Percentiles rank a stretch among this genome's conserved stretches.
These are phyloP conservation scores for Chydorus sphaericus DNA, from an alignment of 2,888 invertebrate genomes.

Conservation along the genomic window DNA sequence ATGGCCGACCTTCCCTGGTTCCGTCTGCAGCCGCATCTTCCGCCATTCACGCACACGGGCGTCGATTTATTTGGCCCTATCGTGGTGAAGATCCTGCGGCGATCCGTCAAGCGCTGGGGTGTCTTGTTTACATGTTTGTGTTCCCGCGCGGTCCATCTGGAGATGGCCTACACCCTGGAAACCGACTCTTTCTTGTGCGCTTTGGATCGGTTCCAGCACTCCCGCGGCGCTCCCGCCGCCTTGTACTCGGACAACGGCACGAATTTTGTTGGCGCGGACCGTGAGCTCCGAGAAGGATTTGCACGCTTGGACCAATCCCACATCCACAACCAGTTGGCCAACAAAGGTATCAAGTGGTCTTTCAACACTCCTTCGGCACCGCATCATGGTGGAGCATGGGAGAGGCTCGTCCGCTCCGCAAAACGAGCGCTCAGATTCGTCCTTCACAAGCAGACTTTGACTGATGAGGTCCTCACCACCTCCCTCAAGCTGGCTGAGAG, in stretches of 20 bases:
- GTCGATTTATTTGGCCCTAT: constrained; percentile 9
- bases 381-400: constrained; percentile 16
- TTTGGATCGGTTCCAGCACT: constrained; percentile 1
- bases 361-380: constrained; percentile 15
- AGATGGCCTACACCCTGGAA: not conserved
- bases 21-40: not conserved
- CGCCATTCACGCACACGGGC: constrained; percentile 1
- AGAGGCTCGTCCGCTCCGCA: constrained; percentile 11
- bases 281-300: not conserved
- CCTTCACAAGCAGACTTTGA: not conserved
- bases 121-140: not conserved
- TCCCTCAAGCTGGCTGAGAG: not conserved
- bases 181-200: constrained; percentile 6
- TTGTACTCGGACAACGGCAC: constrained; percentile 10
- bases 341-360: constrained; percentile 8
- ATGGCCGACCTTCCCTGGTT: constrained; percentile 2
- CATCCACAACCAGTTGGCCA: not conserved
- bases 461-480: not conserved
- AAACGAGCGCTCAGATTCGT: constrained; percentile 10
- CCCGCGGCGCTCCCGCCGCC: not conserved
- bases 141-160: constrained; percentile 3
- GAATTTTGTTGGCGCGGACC: not conserved
- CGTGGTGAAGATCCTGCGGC: not conserved
- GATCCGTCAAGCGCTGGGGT: not conserved
- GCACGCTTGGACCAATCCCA: not conserved